Conservation (phyloP, 2,888 invertebrate genomes). For the Platycheirus rosarum region DNA sequence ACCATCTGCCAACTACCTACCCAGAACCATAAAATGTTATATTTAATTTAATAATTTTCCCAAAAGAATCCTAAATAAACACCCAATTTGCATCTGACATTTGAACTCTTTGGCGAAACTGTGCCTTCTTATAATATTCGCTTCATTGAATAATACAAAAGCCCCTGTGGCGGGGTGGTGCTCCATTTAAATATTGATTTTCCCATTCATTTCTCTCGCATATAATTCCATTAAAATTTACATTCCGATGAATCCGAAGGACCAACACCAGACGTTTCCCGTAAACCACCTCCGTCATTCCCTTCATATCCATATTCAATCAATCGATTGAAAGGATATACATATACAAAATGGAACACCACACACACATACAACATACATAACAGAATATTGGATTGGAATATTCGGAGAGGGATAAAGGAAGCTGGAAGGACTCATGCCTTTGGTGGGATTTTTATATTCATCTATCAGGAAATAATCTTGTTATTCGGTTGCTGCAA, state of each 20-base stretch:
- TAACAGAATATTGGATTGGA: neutral
- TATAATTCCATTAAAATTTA: slow-evolving; percentile 18
- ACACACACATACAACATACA: neutral
- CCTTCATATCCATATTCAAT: slow-evolving; percentile 37
- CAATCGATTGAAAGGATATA: slow-evolving; percentile 47
- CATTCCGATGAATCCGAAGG: slow-evolving; percentile 1
- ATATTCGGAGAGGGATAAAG: neutral
- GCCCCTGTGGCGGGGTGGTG: neutral
- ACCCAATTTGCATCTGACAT: slow-evolving; percentile 16
- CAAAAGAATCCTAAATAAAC: neutral
- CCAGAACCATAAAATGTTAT: no score
- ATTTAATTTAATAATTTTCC: slow-evolving; percentile 1
- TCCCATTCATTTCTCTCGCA: neutral
- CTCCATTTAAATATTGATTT: slow-evolving; percentile 27
- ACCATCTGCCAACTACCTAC: no score
- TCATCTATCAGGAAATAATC: slow-evolving; percentile 48
- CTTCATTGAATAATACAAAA: slow-evolving; percentile 9
- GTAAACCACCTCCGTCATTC: neutral
- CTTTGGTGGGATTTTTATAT: slow-evolving; percentile 21
- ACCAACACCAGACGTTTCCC: slow-evolving; percentile 12
- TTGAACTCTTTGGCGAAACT: slow-evolving; percentile 10
- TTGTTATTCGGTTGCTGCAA: slow-evolving; percentile 36
- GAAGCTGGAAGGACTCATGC: neutral
- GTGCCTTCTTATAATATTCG: slow-evolving; percentile 9
- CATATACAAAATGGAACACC: neutral